Percentiles rank a stretch among this genome's conserved stretches.
Conservation (phyloP, 2,113 vertebrate species). For the Pristiophorus japonicus region DNA sequence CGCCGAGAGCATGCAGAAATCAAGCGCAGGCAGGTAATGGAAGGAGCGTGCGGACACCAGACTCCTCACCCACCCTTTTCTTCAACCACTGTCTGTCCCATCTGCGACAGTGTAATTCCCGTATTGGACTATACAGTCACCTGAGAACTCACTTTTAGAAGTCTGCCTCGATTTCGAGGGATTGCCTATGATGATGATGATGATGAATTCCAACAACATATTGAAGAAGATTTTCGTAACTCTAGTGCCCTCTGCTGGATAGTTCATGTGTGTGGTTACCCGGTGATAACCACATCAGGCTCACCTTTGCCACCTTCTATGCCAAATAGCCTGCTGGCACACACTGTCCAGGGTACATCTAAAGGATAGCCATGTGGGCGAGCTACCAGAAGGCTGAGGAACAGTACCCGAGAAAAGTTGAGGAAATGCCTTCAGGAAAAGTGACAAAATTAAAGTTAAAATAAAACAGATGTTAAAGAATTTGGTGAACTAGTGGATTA, state of each 20-base stretch:
- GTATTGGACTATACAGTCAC: too few species aligned
- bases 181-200: too few species aligned
- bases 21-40: too few species aligned
- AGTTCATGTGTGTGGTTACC: neutral
- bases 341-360: accelerated
- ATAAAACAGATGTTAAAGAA: neutral
- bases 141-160: too few species aligned
- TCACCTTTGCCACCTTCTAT: neutral
- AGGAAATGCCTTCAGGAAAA: neutral
- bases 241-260: neutral
- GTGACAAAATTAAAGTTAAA: neutral
- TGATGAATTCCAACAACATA: neutral
- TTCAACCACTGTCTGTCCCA: too few species aligned
- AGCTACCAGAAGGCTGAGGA: too few species aligned
- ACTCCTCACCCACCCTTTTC: too few species aligned
- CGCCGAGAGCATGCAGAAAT: too few species aligned
- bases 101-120: too few species aligned
- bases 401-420: neutral
- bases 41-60: too few species aligned
- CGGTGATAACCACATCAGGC: neutral
- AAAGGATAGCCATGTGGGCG: too few species aligned
- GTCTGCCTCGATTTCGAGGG: too few species aligned
- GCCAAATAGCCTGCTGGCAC: neutral
- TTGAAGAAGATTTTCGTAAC: neutral
- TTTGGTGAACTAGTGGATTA: neutral